A percentile compares a stretch with the other conserved stretches of the same genome.
These are phyloP conservation scores for Clarias batrachus DNA, from an alignment of 2,113 vertebrate genomes.

Conservation along the genomic window DNA sequence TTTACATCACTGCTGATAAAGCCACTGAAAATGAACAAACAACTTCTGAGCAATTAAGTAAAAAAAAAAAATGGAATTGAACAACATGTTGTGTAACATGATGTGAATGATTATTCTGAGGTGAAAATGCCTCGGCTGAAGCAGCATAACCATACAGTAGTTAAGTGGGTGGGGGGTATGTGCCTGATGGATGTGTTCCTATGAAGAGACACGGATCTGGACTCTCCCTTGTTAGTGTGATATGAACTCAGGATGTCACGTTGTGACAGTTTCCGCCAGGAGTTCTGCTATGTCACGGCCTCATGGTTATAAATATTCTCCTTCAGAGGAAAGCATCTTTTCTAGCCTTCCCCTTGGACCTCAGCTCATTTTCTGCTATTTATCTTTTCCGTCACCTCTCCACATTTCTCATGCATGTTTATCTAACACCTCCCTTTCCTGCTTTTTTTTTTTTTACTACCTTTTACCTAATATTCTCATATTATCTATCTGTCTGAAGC, in stretches of 20 bases:
- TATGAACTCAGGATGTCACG: constrained; percentile 58
- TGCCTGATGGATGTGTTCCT: constrained; percentile 41
- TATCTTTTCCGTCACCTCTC: neutral
- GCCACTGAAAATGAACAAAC: neutral
- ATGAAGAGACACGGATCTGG: constrained; percentile 31
- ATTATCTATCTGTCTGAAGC: neutral
- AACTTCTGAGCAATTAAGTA: neutral
- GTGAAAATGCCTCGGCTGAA: neutral
- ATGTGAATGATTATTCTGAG: neutral
- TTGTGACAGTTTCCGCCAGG: constrained; percentile 50
- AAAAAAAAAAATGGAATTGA: neutral
- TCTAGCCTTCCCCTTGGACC: constrained; percentile 20
- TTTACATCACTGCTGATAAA: neutral
- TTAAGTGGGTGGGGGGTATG: neutral
- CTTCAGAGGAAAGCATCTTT: constrained; percentile 11
- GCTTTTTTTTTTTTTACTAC: neutral
- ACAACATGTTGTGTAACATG: neutral
- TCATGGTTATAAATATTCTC: constrained; percentile 53
- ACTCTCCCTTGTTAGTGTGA: constrained; percentile 52
- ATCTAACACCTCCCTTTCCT: constrained; percentile 1
- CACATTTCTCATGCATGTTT: neutral
- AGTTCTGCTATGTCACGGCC: constrained; percentile 52
- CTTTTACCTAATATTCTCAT: neutral
- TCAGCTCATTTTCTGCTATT: neutral
- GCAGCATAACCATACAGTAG: neutral